Evolutionary conservation across 2,888 invertebrate species (phyloP).

Genomic region (Thalpophila matura): DNA sequence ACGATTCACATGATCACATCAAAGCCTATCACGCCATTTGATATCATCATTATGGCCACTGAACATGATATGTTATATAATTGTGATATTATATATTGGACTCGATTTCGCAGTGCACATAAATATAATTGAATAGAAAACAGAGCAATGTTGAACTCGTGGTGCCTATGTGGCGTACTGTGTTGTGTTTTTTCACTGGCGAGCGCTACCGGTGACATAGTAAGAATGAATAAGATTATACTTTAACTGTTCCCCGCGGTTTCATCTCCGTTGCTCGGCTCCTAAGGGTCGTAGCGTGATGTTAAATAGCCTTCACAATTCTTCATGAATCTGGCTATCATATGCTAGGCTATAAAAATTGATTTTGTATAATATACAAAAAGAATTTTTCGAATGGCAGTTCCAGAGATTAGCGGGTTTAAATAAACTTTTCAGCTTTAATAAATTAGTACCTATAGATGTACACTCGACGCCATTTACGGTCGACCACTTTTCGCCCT

Average conservation of each 20-base stretch:
- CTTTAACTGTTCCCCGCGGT: background rate
- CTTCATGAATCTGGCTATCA: too few species aligned
- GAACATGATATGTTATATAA: conserved; percentile 31
- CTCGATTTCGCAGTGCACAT: background rate
- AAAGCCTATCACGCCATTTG: conserved; percentile 19
- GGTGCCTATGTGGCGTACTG: conserved; percentile 17
- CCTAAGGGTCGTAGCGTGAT: too few species aligned
- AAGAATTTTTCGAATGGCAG: too few species aligned
- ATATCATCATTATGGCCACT: conserved; percentile 50
- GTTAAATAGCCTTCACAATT: too few species aligned
- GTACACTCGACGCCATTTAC: too few species aligned
- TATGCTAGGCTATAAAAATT: too few species aligned
- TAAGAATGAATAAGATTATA: conserved; percentile 23
- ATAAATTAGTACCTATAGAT: too few species aligned
- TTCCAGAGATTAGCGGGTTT: too few species aligned
- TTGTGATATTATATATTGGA: conserved; percentile 51
- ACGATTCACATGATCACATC: background rate
- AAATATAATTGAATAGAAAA: background rate
- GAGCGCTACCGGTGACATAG: conserved; percentile 28
- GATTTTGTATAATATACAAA: too few species aligned
- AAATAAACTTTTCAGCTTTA: too few species aligned
- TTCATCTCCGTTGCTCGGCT: too few species aligned
- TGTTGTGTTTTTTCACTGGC: conserved; percentile 4
- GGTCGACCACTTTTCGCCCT: too few species aligned
- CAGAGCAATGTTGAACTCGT: conserved; percentile 32